Evolutionary conservation across 1,140 invertebrate species (phyloP).

Genomic region (Drosophila lacertosa): DNA sequence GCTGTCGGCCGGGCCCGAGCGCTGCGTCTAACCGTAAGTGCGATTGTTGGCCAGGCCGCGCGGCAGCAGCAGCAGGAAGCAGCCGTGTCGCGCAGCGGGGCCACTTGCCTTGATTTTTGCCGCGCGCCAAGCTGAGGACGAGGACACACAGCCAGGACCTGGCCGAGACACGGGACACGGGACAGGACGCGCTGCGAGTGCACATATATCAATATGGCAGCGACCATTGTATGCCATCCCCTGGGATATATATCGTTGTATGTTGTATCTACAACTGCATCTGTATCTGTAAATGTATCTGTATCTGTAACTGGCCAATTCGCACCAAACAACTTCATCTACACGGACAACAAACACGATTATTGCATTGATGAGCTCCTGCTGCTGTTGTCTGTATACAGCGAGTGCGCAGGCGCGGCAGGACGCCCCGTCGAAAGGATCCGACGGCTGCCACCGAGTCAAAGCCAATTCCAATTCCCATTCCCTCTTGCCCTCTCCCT

Average conservation of each 20-base stretch:
- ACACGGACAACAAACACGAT: constrained; percentile 67
- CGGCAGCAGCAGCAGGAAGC: constrained; percentile 59
- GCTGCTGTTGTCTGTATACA: constrained; percentile 78
- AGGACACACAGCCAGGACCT: constrained; percentile 27
- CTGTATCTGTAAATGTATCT: neutral
- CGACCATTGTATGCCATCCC: constrained; percentile 56
- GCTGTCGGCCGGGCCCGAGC: constrained; percentile 6
- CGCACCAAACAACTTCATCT: constrained; percentile 75
- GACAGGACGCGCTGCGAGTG: constrained; percentile 15
- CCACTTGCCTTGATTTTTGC: constrained; percentile 73
- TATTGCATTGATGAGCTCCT: constrained; percentile 83
- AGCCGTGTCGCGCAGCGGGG: constrained; percentile 71
- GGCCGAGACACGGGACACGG: constrained; percentile 15
- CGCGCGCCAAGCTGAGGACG: constrained; percentile 58
- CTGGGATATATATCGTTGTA: constrained; percentile 24
- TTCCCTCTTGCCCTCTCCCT: neutral
- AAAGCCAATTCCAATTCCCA: neutral
- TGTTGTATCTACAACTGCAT: constrained; percentile 11
- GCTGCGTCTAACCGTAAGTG: constrained; percentile 63
- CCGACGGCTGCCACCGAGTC: constrained; percentile 28
- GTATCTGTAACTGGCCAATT: constrained; percentile 41
- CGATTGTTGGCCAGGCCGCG: constrained; percentile 34
- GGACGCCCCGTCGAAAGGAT: constrained; percentile 42
- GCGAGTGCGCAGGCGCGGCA: constrained; percentile 60
- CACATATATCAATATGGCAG: constrained; percentile 63